Base-by-base conservation (phyloP, 2,888 invertebrate species). In the Sarcophaga variegata region DNA sequence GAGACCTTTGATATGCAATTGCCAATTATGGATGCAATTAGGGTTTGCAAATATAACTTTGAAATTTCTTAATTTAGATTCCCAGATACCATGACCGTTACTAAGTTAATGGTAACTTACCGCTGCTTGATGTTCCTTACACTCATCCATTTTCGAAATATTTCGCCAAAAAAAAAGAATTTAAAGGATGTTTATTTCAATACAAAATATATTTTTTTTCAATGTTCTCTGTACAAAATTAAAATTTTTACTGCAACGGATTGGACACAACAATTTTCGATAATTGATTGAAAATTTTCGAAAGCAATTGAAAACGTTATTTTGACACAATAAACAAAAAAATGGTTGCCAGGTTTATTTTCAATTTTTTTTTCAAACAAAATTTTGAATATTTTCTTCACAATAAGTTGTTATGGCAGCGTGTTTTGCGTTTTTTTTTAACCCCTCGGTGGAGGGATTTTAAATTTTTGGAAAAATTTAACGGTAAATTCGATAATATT, bases 401-500 rank as follows among this genome's bases (percentile, higher is more conserved):
- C 12, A 12, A 1, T 4, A 17, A 54, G 17, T 54, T 54, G 54
- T 17, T 54, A 54, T 54, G 2, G 17, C 54, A 54, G 8, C 10
- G 2, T 2, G 37, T 8, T 54, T 54, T 54, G 4, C 12, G 17
- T 14, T 14, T 49, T 14, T 12, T 10, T 59, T 72, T 27, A 85
- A 17, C 10, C 4, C 11, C 27, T 37, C 66, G 74, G 14, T 22
- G 14, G 11, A 17, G 85, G 59, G 69, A 67, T 88, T 69, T 90
- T 90, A 88, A 66, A 87, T 60, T 91, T 92, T 71, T 92, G 91
- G 75, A 92, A 92, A 81, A 90, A 92, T 88, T 89, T 90, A 1
- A 91, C 89, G 6, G 91, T 90, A 71, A 92, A 93, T 74, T 91
- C 90, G 4, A 92, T 83, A 10, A 92, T 89, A 82, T 90, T 90